Conservation (phyloP, 2,888 invertebrate genomes). For the Hypena proboscidalis region DNA sequence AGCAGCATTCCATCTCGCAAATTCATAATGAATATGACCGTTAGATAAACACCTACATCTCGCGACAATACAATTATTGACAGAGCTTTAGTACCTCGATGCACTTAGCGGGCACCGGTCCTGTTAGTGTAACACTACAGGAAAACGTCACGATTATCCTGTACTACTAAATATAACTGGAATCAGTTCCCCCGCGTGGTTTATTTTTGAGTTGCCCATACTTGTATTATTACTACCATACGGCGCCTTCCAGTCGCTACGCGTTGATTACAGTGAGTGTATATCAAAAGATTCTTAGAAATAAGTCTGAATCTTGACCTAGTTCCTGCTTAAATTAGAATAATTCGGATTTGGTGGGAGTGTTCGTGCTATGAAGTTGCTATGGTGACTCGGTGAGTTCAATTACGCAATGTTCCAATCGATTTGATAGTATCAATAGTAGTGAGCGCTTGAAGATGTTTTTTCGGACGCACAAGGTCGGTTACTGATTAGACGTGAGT, state of each 20-base stretch:
- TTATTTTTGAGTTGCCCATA: slow-evolving; percentile 71
- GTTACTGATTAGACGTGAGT: slow-evolving; percentile 37
- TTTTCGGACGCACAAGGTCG: slow-evolving; percentile 57
- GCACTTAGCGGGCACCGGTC: slow-evolving; percentile 30
- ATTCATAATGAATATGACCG: slow-evolving; percentile 34
- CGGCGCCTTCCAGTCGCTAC: slow-evolving; percentile 60
- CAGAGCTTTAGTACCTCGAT: slow-evolving; percentile 30
- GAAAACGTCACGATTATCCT: slow-evolving; percentile 56
- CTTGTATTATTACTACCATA: slow-evolving; percentile 72
- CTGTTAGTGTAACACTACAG: slow-evolving; percentile 42
- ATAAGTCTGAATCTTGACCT: slow-evolving; percentile 71
- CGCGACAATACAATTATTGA: slow-evolving; percentile 32
- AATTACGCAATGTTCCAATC: slow-evolving; percentile 52
- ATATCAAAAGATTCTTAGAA: slow-evolving; percentile 45
- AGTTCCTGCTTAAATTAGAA: slow-evolving; percentile 62
- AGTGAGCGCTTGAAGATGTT: slow-evolving; percentile 48
- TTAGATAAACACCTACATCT: slow-evolving; percentile 43
- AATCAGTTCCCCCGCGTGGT: slow-evolving; percentile 75
- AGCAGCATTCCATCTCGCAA: slow-evolving; percentile 18
- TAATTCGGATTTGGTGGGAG: slow-evolving; percentile 60
- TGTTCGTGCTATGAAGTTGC: slow-evolving; percentile 57
- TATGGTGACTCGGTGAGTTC: slow-evolving; percentile 62
- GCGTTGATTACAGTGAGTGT: slow-evolving; percentile 49
- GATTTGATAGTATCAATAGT: slow-evolving; percentile 42
- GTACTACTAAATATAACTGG: slow-evolving; percentile 71